Conservation (phyloP, 92 coral and sea anemone species). For the Meandrina meandrites region DNA sequence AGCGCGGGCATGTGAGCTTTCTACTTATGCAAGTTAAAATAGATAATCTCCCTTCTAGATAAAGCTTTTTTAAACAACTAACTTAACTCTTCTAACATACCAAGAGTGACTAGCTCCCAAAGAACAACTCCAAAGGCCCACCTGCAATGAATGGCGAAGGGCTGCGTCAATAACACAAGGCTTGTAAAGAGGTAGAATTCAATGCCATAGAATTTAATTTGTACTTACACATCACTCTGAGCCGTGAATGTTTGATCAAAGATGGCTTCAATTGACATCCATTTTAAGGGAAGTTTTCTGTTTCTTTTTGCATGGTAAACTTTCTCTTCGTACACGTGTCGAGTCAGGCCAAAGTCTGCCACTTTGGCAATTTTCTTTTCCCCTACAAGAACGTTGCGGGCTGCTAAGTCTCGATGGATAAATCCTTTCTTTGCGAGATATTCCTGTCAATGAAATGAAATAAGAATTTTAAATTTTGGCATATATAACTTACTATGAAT, state of each 20-base stretch:
- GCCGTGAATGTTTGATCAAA: conserved; percentile 77
- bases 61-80: not conserved
- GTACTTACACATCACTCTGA: conserved; percentile 81
- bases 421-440: conserved; percentile 70
- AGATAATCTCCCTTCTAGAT: not conserved
- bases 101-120: conserved; percentile 82
- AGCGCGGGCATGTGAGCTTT: no score
- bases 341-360: conserved; percentile 84
- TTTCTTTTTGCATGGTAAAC: conserved; percentile 66
- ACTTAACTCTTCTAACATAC: conserved; percentile 32
- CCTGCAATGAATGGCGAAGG: conserved; percentile 27
- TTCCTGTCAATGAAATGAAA: conserved; percentile 52
- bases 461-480: not conserved
- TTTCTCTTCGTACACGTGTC: conserved; percentile 75
- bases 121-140: conserved; percentile 81
- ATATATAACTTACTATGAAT: not conserved
- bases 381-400: conserved; percentile 84
- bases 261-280: conserved; percentile 95
- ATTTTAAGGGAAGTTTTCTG: conserved; percentile 77
- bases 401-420: conserved; percentile 83
- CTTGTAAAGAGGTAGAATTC: not conserved
- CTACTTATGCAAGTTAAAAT: no score
- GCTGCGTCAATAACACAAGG: not conserved
- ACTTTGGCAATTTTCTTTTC: conserved; percentile 79
- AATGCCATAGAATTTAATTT: not conserved